Base-by-base conservation (phyloP, 2,888 invertebrate species). In the Magallana nippona region DNA sequence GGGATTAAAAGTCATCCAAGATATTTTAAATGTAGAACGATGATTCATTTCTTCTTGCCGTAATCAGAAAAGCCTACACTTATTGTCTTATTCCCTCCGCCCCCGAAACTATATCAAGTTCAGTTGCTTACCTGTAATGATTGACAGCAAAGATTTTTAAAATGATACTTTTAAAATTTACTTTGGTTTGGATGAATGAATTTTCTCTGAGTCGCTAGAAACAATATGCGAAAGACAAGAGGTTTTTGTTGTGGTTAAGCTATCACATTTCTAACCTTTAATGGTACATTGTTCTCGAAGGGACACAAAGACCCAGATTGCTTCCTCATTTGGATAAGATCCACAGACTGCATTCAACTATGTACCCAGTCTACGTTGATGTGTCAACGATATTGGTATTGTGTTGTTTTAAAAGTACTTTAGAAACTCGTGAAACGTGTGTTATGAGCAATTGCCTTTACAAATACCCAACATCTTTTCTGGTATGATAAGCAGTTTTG, bases 1-100 rank as follows among this genome's bases (percentile, higher is more conserved):
- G 71, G 32, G 2, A 71, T 71, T 17, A 22, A 2, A 3, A 27
- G 22, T 71, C 71, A 71, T 32, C 22, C 10, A n/a, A 71, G 32
- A 71, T 32, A 71, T 71, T 32, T 71, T 71, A 71, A 27, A 71
- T 71, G 71, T 71, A 22, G 0, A 27, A 71, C 27, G 15, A 71
- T 71, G 71, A 71, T 15, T 71, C 71, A 71, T 71, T 15, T 22
- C 19, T 13, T 44, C 44, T 44, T 44, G 44, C 27, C n/a, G 32
- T 2, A 71, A 71, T 63, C 63, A 71, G 32, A 71, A 27, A 27
- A 71, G 19, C 71, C 71, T 32, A 71, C 71, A 71, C 71, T 44
- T 44, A 44, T 44, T 44, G 44, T 44, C 44, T 44, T 44, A 27
- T 13, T 15, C 15, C 8, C 71, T 27, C 1, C 71, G 22, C 71